phyloP scores from a whole-genome alignment of 2,797 vertebrate species.

The Petrocephalus sullivani region DNA sequence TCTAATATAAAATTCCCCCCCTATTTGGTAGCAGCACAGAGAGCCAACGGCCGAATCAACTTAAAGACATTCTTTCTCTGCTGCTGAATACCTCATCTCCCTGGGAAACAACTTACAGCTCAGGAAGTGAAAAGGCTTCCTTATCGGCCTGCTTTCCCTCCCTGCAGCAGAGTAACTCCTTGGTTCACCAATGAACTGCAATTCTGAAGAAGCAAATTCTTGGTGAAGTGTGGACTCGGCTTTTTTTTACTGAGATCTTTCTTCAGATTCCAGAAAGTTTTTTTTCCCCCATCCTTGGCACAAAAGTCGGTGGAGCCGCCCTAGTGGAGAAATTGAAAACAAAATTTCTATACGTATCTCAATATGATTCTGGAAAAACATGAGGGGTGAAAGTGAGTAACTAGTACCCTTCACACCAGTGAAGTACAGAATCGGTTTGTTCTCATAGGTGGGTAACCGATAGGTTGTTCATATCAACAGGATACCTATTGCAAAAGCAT shows the following conservation, averaged over 20 bases:
- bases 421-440: neutral
- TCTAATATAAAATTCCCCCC: slow-evolving; percentile 9
- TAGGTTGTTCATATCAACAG: neutral
- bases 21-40: slow-evolving; percentile 7
- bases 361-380: neutral
- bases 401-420: neutral
- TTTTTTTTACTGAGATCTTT: slow-evolving; percentile 3
- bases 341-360: neutral
- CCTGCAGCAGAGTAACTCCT: slow-evolving; percentile 7
- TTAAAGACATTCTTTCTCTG: slow-evolving; percentile 11
- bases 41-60: neutral
- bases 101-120: slow-evolving; percentile 13
- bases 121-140: slow-evolving; percentile 9
- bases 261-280: neutral
- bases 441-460: neutral
- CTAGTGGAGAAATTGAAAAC: neutral
- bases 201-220: slow-evolving; percentile 9
- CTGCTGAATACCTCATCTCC: slow-evolving; percentile 4
- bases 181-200: slow-evolving; percentile 7
- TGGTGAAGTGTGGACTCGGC: neutral
- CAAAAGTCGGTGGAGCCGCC: neutral
- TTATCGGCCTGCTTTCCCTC: neutral
- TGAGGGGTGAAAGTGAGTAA: neutral
- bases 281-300: neutral
- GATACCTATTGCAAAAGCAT: neutral